These are phyloP conservation scores for Sciurus vulgaris DNA, from an alignment of 2,797 vertebrate genomes.

Conservation along the genomic window DNA sequence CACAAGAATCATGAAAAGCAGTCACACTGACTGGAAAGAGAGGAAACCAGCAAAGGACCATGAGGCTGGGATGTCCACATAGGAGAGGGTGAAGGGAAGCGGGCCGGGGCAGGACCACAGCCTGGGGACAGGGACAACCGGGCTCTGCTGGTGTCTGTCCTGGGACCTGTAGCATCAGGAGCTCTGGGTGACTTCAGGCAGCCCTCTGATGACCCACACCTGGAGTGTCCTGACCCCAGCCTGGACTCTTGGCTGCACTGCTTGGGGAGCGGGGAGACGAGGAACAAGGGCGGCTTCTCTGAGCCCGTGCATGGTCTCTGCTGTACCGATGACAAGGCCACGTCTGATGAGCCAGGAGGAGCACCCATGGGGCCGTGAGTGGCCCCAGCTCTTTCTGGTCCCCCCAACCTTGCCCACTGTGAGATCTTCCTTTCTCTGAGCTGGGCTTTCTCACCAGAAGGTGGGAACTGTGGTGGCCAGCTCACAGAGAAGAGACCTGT, in stretches of 20 bases:
- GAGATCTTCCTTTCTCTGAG: not conserved
- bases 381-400: not conserved
- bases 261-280: not conserved
- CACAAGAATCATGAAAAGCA: not conserved
- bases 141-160: not conserved
- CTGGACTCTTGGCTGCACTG: rapidly evolving
- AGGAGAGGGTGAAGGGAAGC: not conserved
- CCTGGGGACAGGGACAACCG: too few relatives aligned
- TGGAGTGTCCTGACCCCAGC: rapidly evolving
- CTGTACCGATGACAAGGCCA: rapidly evolving
- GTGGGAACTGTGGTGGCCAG: rapidly evolving
- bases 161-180: too few relatives aligned
- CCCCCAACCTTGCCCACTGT: rapidly evolving
- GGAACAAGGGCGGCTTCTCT: not conserved
- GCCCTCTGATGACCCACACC: rapidly evolving
- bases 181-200: not conserved
- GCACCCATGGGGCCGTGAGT: rapidly evolving
- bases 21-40: not conserved
- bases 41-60: not conserved
- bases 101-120: too few relatives aligned
- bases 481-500: not conserved
- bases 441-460: not conserved
- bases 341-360: not conserved
- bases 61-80: not conserved
- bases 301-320: rapidly evolving